Evolutionary conservation across 2,797 vertebrate genomes (phyloP).

Genomic region (Halcyon leucocephala): DNA sequence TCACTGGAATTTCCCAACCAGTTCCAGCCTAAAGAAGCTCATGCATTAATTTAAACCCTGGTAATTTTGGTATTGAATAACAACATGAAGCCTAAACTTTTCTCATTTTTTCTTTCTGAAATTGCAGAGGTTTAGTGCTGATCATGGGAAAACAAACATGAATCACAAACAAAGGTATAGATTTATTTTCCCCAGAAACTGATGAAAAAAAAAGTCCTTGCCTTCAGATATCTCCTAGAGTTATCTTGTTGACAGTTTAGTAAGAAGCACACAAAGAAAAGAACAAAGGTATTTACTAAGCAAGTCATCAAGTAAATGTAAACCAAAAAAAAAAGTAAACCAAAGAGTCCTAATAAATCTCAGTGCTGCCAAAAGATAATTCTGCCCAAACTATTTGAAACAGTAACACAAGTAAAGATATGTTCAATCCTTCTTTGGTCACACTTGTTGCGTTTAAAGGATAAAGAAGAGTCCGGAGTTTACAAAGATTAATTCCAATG

Average conservation of each 20-base stretch:
- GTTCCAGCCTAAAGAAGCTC: not conserved
- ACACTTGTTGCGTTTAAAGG: not conserved
- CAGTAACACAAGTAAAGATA: not conserved
- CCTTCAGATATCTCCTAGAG: not conserved
- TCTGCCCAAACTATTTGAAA: constrained; percentile 27
- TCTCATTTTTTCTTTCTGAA: not conserved
- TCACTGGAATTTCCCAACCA: not conserved
- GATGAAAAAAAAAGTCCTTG: not conserved
- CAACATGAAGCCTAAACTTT: not conserved
- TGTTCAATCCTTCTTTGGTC: constrained; percentile 52
- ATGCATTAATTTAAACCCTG: not conserved
- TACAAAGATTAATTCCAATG: constrained; percentile 30
- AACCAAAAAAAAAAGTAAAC: not conserved
- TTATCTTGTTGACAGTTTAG: not conserved
- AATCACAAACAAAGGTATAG: not conserved
- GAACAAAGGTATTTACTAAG: not conserved
- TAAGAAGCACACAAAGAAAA: not conserved
- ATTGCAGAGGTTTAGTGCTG: not conserved
- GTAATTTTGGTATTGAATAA: not conserved
- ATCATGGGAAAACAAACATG: not conserved
- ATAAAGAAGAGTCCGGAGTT: constrained; percentile 44
- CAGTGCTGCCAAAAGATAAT: constrained; percentile 8
- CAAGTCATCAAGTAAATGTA: not conserved
- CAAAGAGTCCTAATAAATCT: not conserved
- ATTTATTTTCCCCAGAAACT: not conserved